Base-by-base conservation (phyloP, 2,888 invertebrate genomes). In the Cerastoderma edule region DNA sequence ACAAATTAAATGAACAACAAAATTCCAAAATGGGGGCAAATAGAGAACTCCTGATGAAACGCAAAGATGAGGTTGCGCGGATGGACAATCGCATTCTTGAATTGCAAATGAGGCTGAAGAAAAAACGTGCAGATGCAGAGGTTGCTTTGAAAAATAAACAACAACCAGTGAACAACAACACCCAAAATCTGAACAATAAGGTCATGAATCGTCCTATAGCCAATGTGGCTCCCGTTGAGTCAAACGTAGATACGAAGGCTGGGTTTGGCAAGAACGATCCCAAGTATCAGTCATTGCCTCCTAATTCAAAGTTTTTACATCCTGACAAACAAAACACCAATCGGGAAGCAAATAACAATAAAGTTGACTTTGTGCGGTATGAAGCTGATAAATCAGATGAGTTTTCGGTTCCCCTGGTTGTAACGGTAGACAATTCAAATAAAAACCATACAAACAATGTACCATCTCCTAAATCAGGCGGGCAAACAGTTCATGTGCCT, bases 1-100 rank as follows among this genome's bases (percentile, higher is more conserved):
- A 98, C 94, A 98, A 98, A 93, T 94, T 98, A 93, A 97, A 98
- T 93, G 96, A 98, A 93, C 97, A 98, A 93, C 98, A 97, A 94
- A 98, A 96, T 94, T 96, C 96, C 85, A 95, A 97, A 88, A 95
- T 99, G 87, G 96, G 96, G 83, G 96, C 96, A 87, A 98, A 98
- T 93, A 94, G 97, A 79, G 96, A 98, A 89, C 96, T 97, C 54
- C 94, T 98, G 88, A 96, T 96, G 70, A 96, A 97, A 87, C 94
- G 97, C 64, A 97, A 98, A 91, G 97, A 97, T 85, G 98, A 99
- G 93, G 96, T 98, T 94, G 95, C 96, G 72, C 96, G 96, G 88
- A 97, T 98, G 91, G 98, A 99, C 94, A 95, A 97, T 88, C 94
- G 98, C 88, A 98, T 99, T 90, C 96, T 97, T 53, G 98, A 99